Evolutionary conservation across 1,140 invertebrate genomes (phyloP).

Genomic region (Drosophila novamexicana): DNA sequence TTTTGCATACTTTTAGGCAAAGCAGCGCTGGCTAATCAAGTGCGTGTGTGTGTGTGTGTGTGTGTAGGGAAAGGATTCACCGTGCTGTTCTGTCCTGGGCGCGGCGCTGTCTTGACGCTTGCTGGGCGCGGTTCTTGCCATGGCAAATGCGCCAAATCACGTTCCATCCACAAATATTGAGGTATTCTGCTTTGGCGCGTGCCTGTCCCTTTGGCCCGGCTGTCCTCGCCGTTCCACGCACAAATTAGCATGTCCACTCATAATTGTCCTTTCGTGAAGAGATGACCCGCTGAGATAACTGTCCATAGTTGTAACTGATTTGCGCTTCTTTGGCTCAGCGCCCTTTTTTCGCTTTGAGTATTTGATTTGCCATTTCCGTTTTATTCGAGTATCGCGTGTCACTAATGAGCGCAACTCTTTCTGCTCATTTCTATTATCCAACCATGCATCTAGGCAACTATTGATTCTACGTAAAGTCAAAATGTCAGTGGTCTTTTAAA

Average conservation of each 20-base stretch:
- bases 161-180: constrained; percentile 82
- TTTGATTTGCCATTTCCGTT: constrained; percentile 73
- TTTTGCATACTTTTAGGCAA: constrained; percentile 68
- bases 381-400: constrained; percentile 73
- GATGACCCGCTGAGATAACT: constrained; percentile 83
- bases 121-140: constrained; percentile 56
- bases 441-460: constrained; percentile 7
- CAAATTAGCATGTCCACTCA: constrained; percentile 83
- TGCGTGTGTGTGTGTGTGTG: neutral
- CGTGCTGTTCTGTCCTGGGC: constrained; percentile 2
- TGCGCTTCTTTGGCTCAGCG: constrained; percentile 39
- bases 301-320: constrained; percentile 83
- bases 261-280: constrained; percentile 82
- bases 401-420: constrained; percentile 59
- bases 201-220: constrained; percentile 10
- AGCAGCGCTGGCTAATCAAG: constrained; percentile 10
- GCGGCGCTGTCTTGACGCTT: constrained; percentile 36
- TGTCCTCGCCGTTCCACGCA: constrained; percentile 47
- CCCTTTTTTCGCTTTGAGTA: constrained; percentile 18
- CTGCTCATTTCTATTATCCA: constrained; percentile 5
- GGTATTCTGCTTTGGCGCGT: constrained; percentile 79
- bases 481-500: constrained; percentile 4
- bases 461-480: constrained; percentile 3
- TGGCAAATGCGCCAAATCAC: constrained; percentile 81
- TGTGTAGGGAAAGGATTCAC: constrained; percentile 7